These are phyloP conservation scores for Urosaurus nigricauda DNA, from an alignment of 2,797 vertebrate genomes.

Conservation along the genomic window DNA sequence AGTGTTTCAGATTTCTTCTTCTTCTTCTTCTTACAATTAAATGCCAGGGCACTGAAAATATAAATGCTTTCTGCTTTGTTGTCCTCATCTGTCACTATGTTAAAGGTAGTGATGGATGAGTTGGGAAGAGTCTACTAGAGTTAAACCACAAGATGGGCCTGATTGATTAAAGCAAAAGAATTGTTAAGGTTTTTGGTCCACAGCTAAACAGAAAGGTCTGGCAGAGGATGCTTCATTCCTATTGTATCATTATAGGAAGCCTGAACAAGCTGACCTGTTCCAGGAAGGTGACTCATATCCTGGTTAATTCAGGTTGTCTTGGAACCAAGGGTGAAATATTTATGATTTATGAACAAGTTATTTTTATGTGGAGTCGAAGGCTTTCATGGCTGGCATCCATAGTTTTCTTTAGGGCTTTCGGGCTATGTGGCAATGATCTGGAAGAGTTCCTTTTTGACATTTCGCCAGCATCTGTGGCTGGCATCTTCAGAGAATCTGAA, in stretches of 20 bases:
- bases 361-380: too few relatives aligned
- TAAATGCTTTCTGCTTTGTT: neutral
- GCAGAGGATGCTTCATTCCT: conserved; percentile 30
- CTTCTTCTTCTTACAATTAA: neutral
- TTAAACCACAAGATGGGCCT: conserved; percentile 15
- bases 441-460: too few relatives aligned
- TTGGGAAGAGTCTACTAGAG: neutral
- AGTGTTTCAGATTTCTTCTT: neutral
- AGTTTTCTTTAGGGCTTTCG: too few relatives aligned
- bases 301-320: conserved; percentile 57
- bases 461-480: too few relatives aligned
- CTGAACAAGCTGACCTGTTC: conserved; percentile 48
- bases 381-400: too few relatives aligned
- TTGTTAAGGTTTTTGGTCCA: neutral
- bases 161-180: conserved; percentile 14
- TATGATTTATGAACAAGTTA: conserved; percentile 20
- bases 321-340: conserved; percentile 57
- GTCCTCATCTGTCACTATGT: conserved; percentile 15
- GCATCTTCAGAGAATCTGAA: too few relatives aligned
- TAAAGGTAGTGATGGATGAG: conserved; percentile 1
- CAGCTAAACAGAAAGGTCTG: accelerated
- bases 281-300: conserved; percentile 62
- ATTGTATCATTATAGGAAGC: conserved; percentile 8
- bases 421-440: too few relatives aligned
- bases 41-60: conserved; percentile 26